These are phyloP conservation scores for Eupithecia dodoneata DNA, from an alignment of 2,888 invertebrate species.

Conservation along the genomic window DNA sequence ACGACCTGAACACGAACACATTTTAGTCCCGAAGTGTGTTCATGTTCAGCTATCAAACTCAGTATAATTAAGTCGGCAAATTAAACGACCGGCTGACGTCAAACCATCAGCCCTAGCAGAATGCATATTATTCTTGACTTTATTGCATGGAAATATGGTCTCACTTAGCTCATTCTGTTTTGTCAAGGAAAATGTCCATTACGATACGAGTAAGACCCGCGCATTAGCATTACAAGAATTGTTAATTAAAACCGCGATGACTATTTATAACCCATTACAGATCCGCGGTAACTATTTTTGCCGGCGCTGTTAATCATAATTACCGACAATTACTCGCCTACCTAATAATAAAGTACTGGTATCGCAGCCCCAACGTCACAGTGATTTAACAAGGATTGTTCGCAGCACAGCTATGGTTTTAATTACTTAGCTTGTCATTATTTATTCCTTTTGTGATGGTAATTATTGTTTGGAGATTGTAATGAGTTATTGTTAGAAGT, in stretches of 20 bases:
- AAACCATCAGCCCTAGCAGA: not conserved
- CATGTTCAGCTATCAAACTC: conserved; percentile 7
- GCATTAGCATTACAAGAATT: conserved; percentile 7
- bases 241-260: conserved; percentile 7
- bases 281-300: conserved; percentile 23
- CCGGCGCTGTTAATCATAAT: conserved; percentile 23
- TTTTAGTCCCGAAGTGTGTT: not conserved
- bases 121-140: conserved; percentile 1
- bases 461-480: not conserved
- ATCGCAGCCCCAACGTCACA: conserved; percentile 9
- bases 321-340: conserved; percentile 23
- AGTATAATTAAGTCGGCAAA: conserved; percentile 9
- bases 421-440: conserved; percentile 4
- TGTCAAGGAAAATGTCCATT: not conserved
- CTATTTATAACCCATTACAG: conserved; percentile 11
- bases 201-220: not conserved
- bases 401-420: not conserved
- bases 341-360: conserved; percentile 21
- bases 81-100: conserved; percentile 7
- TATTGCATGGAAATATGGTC: not conserved
- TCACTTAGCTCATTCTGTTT: not conserved
- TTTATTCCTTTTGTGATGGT: conserved; percentile 13
- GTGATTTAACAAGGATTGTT: conserved; percentile 15
- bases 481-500: not conserved
- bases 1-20: not conserved